These are phyloP conservation scores for Standfussiana lucernea DNA, from an alignment of 2,888 invertebrate species.

Conservation along the genomic window DNA sequence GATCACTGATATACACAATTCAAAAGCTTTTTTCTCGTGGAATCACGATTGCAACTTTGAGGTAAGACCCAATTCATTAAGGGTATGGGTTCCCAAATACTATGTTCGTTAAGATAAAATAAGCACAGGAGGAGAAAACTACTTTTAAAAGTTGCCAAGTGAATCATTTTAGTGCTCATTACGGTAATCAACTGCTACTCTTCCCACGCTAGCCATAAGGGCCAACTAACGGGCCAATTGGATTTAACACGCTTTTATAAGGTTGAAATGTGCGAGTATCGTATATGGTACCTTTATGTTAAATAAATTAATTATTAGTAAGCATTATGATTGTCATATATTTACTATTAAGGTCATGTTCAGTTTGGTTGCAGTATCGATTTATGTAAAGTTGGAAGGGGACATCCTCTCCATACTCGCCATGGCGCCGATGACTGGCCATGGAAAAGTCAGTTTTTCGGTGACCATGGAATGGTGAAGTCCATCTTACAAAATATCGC, in stretches of 20 bases:
- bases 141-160: neutral
- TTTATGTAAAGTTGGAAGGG: too few relatives aligned
- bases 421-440: too few relatives aligned
- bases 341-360: too few relatives aligned
- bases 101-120: neutral
- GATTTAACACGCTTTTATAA: slow-evolving; percentile 53
- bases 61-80: neutral
- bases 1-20: neutral
- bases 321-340: too few relatives aligned
- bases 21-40: neutral
- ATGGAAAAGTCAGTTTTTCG: too few relatives aligned
- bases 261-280: slow-evolving; percentile 21
- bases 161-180: neutral
- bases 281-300: too few relatives aligned
- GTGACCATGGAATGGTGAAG: too few relatives aligned
- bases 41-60: neutral
- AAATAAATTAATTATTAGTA: too few relatives aligned
- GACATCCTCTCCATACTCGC: too few relatives aligned
- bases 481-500: too few relatives aligned
- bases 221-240: slow-evolving; percentile 35
- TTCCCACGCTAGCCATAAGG: slow-evolving; percentile 17
- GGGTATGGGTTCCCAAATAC: neutral
- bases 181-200: slow-evolving; percentile 5
- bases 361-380: too few relatives aligned
- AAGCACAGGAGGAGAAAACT: neutral